Percentiles rank a stretch among this genome's conserved stretches.
Evolutionary conservation across 2,888 invertebrate species (phyloP).

Genomic region (Shargacucullia verbasci): DNA sequence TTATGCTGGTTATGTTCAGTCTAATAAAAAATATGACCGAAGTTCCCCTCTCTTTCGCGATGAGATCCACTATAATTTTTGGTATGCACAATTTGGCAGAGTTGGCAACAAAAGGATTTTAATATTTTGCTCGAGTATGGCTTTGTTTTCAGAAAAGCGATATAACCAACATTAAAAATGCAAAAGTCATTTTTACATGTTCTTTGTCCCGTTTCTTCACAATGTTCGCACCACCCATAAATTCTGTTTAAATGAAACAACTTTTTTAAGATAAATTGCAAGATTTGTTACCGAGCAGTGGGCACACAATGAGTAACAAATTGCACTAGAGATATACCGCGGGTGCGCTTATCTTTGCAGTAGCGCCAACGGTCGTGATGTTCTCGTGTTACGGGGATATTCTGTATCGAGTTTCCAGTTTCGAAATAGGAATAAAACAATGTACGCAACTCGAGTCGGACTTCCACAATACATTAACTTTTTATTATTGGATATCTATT

Average conservation of each 20-base stretch:
- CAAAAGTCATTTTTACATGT: conserved; percentile 32
- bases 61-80: conserved; percentile 20
- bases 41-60: conserved; percentile 35
- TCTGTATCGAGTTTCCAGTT: conserved; percentile 40
- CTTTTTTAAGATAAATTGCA: conserved; percentile 58
- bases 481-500: conserved; percentile 24
- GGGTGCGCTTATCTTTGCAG: conserved; percentile 61
- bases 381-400: conserved; percentile 51
- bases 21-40: conserved; percentile 47
- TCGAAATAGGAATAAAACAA: conserved; percentile 38
- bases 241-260: conserved; percentile 50
- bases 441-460: conserved; percentile 38
- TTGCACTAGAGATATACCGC: conserved; percentile 64
- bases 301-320: conserved; percentile 75
- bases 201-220: conserved; percentile 35
- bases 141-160: conserved; percentile 20
- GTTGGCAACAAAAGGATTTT: conserved; percentile 13
- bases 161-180: conserved; percentile 36
- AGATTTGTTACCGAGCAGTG: conserved; percentile 52
- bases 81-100: conserved; percentile 32
- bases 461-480: conserved; percentile 40
- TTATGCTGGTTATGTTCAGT: conserved; percentile 42
- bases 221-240: conserved; percentile 26
- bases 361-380: conserved; percentile 46
- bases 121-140: conserved; percentile 31